Evolutionary conservation across 2,888 invertebrate genomes (phyloP), one percentile per base, ranked within the genome.

Genomic region (Synanthedon myopaeformis): DNA sequence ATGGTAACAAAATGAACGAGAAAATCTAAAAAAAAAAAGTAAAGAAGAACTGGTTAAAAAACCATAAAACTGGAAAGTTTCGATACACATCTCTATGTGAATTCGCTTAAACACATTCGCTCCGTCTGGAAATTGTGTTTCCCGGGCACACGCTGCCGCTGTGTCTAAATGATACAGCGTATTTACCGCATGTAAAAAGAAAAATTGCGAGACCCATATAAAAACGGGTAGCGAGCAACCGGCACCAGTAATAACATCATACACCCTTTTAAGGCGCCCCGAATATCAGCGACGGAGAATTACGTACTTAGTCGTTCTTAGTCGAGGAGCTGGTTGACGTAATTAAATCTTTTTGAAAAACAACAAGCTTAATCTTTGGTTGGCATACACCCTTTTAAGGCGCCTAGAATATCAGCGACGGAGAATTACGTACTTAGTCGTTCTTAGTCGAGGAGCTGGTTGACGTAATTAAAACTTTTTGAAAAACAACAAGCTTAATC

Each of bases 321-420:
- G 53, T 48, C 53, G 17, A 41, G 50, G 41, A 41, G 19, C 49
- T 45, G 3, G 42, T 42, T 42, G 13, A 5, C 14, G 45, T n/a
- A 45, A 45, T 14, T 45, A 45, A 45, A 14, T 45, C 2, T 3
- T 45, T 45, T 13, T 45, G n/a, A n/a, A n/a, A 42, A 42, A 6
- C n/a, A 42, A 42, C n/a, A 45, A 45, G 5, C 35, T 35, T 35
- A 8, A 35, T 35, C 35, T 35, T 35, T 35, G n/a, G n/a, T n/a
- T n/a, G n/a, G n/a, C 42, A 42, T 28, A 35, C 41, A 53, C 53
- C 53, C 53, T 50, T 53, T 53, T 53, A 53, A 53, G 50, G 53
- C 48, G 48, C 53, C 49, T 8, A 42, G 14, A 17, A 49, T 49
- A 53, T 53, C 50, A 53, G 48, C 41, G 41, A 14, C 53, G 13